These are phyloP conservation scores for Brenthis ino DNA, from an alignment of 2,888 invertebrate genomes.

Conservation along the genomic window DNA sequence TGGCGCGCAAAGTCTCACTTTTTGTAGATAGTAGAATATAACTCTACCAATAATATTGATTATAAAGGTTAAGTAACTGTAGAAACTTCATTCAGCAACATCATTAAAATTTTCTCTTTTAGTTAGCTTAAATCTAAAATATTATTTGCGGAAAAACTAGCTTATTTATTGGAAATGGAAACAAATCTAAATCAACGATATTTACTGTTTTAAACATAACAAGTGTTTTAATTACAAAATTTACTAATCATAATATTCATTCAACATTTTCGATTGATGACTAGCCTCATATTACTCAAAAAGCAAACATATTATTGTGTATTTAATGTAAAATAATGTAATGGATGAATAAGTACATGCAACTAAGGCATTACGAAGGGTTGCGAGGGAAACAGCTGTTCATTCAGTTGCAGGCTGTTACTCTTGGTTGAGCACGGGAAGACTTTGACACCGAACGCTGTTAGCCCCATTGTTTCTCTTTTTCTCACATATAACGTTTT, in stretches of 20 bases:
- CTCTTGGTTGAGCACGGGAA: constrained; percentile 72
- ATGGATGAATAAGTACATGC: not conserved
- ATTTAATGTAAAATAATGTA: not conserved
- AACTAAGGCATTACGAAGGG: constrained; percentile 35
- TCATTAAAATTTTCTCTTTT: not conserved
- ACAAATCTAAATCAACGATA: too few relatives aligned
- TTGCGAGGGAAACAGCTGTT: constrained; percentile 64
- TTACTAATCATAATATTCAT: too few relatives aligned
- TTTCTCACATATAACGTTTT: constrained; percentile 47
- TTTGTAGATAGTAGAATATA: not conserved
- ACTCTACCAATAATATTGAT: constrained; percentile 9
- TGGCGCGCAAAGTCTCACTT: too few relatives aligned
- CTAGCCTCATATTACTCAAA: not conserved
- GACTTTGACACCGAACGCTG: constrained; percentile 61
- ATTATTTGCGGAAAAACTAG: too few relatives aligned
- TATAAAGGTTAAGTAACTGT: constrained; percentile 19
- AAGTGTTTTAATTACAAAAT: too few relatives aligned
- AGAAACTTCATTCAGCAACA: constrained; percentile 12
- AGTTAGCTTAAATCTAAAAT: too few relatives aligned
- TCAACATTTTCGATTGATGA: too few relatives aligned
- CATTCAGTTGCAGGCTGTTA: constrained; percentile 65
- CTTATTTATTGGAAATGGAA: too few relatives aligned
- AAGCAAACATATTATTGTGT: not conserved
- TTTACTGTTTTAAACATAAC: too few relatives aligned
- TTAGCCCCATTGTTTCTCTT: constrained; percentile 64